phyloP scores from a whole-genome alignment of 1,140 invertebrate genomes.

The Meloidogyne floridensis region DNA sequence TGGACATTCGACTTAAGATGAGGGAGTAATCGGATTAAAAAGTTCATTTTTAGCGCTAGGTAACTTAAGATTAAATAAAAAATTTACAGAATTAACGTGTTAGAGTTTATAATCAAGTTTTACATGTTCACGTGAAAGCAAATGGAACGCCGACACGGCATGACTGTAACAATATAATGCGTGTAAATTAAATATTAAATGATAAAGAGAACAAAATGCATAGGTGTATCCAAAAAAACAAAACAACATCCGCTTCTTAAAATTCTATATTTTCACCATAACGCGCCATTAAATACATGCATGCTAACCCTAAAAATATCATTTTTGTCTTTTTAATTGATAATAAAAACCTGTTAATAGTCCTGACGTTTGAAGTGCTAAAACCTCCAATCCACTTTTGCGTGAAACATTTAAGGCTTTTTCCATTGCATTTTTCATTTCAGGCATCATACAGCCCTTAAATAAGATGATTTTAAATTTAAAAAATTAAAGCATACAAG shows the following conservation, averaged over 20 bases:
- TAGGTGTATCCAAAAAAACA: neutral
- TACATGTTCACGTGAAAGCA: neutral
- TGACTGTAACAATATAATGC: neutral
- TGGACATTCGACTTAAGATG: too few relatives aligned
- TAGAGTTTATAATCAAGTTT: too few relatives aligned
- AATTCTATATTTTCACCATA: slow-evolving; percentile 55
- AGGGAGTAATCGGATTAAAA: too few relatives aligned
- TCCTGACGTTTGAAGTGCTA: slow-evolving; percentile 54
- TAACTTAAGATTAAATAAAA: too few relatives aligned
- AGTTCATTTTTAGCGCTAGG: too few relatives aligned
- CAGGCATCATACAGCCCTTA: slow-evolving; percentile 62
- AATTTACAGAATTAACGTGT: too few relatives aligned
- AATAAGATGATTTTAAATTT: neutral
- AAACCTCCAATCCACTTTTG: slow-evolving; percentile 56
- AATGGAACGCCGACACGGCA: neutral
- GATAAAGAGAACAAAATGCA: neutral
- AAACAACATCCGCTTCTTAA: neutral
- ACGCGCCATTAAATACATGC: slow-evolving; percentile 58
- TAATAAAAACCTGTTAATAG: slow-evolving; percentile 29
- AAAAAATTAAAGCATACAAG: slow-evolving; percentile 26
- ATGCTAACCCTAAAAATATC: slow-evolving; percentile 36
- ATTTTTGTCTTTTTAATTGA: too few relatives aligned
- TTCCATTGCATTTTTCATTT: slow-evolving; percentile 66
- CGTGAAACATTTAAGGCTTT: slow-evolving; percentile 57
- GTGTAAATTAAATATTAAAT: neutral